Evolutionary conservation across 2,888 invertebrate species (phyloP), one percentile per base, ranked within the genome.

Genomic region (Leistus spinibarbis): DNA sequence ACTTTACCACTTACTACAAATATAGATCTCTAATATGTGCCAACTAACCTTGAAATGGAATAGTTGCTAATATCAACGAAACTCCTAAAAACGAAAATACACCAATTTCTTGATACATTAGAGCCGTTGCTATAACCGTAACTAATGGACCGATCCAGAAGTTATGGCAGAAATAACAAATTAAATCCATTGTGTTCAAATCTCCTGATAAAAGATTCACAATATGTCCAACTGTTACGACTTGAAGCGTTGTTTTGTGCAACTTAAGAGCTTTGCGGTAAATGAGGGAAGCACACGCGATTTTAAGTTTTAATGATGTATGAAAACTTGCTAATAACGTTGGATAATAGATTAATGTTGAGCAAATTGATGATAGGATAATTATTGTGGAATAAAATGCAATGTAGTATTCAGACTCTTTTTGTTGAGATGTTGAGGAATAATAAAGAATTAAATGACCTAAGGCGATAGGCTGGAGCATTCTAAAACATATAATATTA

Each of bases 111-210:
- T 81, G 78, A 80, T 86, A 88, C 24, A 90, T 82, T 70, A 92
- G 87, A 77, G 86, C 87, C 19, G 89, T 87, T 9, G 90, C 89
- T 40, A 90, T 86, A 0, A 88, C 81, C 0, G 90, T 87, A 81
- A 91, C 89, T n/a, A 91, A 82, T 0, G 92, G 92, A 85, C 86
- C 90, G 82, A 85, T 90, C 92, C 85, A 92, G 86, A 96, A 87
- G 84, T 95, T 97, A 86, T 98, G 97, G 4, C 96, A 86, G 83
- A 97, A 95, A 79, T 95, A 90, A 71, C 96, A 90, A 10, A 95
- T 94, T 82, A 96, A 91, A 84, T 99, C 98, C 84, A 98, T 97
- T 79, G 91, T 87, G 80, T 89, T 89, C 10, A 92, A 91, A 82
- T 93, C 93, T 79, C 92, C 92, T 19, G 91, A 90, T 79, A 93